These are phyloP conservation scores for Podiceps cristatus DNA, from an alignment of 2,113 vertebrate genomes.

Conservation along the genomic window DNA sequence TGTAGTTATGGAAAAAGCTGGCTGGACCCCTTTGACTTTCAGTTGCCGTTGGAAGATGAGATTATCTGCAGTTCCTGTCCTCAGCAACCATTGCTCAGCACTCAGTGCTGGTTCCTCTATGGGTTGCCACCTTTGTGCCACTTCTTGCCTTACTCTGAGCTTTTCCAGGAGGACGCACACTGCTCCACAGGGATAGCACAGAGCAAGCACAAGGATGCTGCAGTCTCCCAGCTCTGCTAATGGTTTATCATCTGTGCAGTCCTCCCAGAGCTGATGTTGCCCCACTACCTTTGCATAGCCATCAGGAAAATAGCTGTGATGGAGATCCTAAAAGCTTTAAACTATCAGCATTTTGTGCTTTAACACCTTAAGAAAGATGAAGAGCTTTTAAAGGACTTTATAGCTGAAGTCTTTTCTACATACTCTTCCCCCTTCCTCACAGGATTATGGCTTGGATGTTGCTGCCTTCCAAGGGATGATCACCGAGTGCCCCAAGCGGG, in stretches of 20 bases:
- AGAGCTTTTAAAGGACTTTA: not conserved
- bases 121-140: not conserved
- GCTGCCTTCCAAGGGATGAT: slow-evolving; percentile 80
- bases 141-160: not conserved
- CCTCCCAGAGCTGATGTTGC: not conserved
- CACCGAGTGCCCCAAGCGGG: slow-evolving; percentile 77
- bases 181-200: not conserved
- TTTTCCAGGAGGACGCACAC: not conserved
- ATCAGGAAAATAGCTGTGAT: not conserved
- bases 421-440: not conserved
- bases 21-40: not conserved
- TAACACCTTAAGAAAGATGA: not conserved
- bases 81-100: not conserved
- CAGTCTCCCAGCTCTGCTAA: not conserved
- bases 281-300: not conserved
- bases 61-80: not conserved
- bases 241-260: not conserved
- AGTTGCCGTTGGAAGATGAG: not conserved
- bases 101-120: not conserved
- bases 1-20: not conserved
- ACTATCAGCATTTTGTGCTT: not conserved
- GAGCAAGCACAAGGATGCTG: not conserved
- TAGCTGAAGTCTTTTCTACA: not conserved
- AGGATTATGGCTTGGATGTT: slow-evolving; percentile 88
- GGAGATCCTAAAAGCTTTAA: not conserved